Evolutionary conservation across 2,888 invertebrate genomes (phyloP).

Genomic region (Ecdyonurus torrentis): DNA sequence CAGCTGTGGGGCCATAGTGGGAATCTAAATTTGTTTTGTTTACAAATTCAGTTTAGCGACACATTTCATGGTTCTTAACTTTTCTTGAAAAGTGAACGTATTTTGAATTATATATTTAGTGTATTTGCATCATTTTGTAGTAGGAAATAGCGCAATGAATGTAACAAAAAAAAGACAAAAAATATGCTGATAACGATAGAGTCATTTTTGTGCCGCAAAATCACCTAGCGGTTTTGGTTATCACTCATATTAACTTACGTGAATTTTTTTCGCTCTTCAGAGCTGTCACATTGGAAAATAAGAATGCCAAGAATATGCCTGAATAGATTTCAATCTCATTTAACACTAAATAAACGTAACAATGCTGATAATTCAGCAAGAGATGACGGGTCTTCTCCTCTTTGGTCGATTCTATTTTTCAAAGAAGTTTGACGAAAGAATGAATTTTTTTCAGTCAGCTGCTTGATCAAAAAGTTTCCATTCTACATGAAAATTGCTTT

Average conservation of each 20-base stretch:
- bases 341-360: background rate
- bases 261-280: background rate
- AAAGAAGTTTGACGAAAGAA: background rate
- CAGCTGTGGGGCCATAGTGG: background rate
- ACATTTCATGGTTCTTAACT: too few relatives aligned
- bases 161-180: too few relatives aligned
- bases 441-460: background rate
- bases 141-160: too few relatives aligned
- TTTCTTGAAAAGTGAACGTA: too few relatives aligned
- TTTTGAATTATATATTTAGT: too few relatives aligned
- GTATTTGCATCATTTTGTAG: too few relatives aligned
- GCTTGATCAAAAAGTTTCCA: background rate
- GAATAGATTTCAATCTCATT: background rate
- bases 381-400: conserved; percentile 2
- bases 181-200: too few relatives aligned
- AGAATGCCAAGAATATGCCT: background rate
- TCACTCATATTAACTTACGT: background rate
- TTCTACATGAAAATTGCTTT: background rate
- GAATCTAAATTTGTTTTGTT: background rate
- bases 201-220: background rate
- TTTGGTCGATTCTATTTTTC: background rate
- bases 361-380: background rate
- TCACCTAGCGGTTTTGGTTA: too few relatives aligned
- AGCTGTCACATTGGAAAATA: background rate
- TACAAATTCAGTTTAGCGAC: too few relatives aligned